Evolutionary conservation across 2,113 vertebrate species (phyloP), one percentile per base, ranked within the genome.

Genomic region (Stegostoma tigrinum): DNA sequence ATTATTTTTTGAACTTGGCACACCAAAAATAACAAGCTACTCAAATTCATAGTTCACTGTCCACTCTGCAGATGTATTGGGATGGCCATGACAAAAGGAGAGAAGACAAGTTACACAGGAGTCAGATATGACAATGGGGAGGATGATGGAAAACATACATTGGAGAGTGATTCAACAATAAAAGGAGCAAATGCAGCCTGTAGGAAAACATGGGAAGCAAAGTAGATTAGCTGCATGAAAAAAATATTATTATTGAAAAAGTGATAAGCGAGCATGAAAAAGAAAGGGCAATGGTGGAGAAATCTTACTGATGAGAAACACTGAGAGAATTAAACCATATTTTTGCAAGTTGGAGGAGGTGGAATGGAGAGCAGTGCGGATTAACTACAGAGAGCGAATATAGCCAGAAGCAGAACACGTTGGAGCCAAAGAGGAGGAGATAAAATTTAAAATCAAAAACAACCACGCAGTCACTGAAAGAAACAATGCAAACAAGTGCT

Each of bases 401-500:
- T 45, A 72, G 42, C 68, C 68, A 45, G 68, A 2, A 5, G 94
- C 67, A 48, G 24, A 48, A 34, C 12, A 45, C 67, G 52, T 10
- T 70, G 94, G 67, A 72, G 67, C 42, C 94, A 72, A 45, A 21
- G 67, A 94, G 68, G 93, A 68, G 93, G 67, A 72, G 94, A 52
- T 42, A 52, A 72, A 95, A 45, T 52, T 19, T 93, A n/a, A 93
- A 66, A 91, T 61, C 61, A 38, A 23, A 38, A 93, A 66, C 89
- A 83, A 45, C 78, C 80, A 93, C 89, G 61, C 61, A 93, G 87
- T 17, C 89, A 67, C 89, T 21, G 61, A 93, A 93, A 66, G 61
- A 93, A 93, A 93, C 6, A 64, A 93, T 42, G 89, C 42, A 93
- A 93, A 93, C 89, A 93, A 93, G 61, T 66, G 0, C 67, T 91